Evolutionary conservation across 1,140 invertebrate genomes (phyloP).

Genomic region (Cydia splendana): DNA sequence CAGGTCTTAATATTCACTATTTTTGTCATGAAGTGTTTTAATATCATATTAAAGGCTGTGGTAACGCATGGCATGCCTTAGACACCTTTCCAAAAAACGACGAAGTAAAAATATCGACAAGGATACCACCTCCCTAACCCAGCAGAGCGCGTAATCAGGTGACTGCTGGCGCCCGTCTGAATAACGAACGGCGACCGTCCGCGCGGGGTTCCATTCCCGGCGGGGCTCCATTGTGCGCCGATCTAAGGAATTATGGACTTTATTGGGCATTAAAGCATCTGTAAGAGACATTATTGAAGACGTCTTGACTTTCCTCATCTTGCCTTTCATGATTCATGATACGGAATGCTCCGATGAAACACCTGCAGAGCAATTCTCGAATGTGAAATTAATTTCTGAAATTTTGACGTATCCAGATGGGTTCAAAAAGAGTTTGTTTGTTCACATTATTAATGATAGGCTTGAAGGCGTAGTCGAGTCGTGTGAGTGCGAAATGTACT

Average conservation of each 20-base stretch:
- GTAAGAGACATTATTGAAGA: slow-evolving; percentile 16
- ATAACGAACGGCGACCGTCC: slow-evolving; percentile 50
- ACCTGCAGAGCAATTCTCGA: not conserved
- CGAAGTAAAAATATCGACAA: slow-evolving; percentile 32
- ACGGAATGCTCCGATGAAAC: not conserved
- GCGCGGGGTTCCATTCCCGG: slow-evolving; percentile 37
- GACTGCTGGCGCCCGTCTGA: slow-evolving; percentile 46
- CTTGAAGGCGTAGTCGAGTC: too few species aligned
- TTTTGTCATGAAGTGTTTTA: too few species aligned
- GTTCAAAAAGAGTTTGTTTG: too few species aligned
- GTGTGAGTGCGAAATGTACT: too few species aligned
- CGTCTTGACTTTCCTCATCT: not conserved
- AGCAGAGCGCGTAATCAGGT: slow-evolving; percentile 55
- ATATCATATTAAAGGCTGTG: too few species aligned
- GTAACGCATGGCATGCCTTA: not conserved
- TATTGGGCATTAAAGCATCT: slow-evolving; percentile 17
- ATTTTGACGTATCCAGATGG: too few species aligned
- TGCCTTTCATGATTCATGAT: not conserved
- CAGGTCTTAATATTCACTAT: too few species aligned
- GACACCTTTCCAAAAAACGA: not conserved
- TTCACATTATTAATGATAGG: too few species aligned
- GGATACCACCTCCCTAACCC: slow-evolving; percentile 33
- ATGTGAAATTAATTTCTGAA: too few species aligned
- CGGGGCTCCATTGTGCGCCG: slow-evolving; percentile 30
- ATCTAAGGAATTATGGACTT: slow-evolving; percentile 19